These are phyloP conservation scores for Dendrophyllia cribrosa DNA, from an alignment of 64 coral and sea anemone species.

Conservation along the genomic window DNA sequence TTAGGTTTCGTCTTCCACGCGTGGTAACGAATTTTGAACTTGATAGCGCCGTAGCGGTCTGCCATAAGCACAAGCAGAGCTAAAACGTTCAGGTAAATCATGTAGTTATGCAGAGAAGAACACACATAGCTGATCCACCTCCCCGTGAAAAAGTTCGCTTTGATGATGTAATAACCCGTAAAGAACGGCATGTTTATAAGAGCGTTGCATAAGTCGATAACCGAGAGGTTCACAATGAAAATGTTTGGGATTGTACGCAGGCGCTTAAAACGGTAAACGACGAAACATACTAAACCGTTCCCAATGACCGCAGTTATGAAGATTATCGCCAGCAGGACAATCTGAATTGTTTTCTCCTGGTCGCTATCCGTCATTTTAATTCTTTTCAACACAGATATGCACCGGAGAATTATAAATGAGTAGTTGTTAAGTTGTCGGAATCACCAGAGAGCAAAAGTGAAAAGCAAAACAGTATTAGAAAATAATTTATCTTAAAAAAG, in stretches of 20 bases:
- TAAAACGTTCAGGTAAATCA: constrained; percentile 4
- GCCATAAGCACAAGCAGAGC: constrained; percentile 6
- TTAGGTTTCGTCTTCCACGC: constrained; percentile 34
- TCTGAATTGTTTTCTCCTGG: neutral
- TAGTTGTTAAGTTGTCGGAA: too few relatives aligned
- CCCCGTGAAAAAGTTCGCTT: neutral
- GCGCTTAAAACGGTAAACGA: neutral
- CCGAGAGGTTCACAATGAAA: constrained; percentile 43
- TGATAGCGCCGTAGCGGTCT: constrained; percentile 34
- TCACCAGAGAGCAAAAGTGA: too few relatives aligned
- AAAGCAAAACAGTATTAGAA: too few relatives aligned
- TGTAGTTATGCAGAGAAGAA: constrained; percentile 18
- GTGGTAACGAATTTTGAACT: constrained; percentile 5
- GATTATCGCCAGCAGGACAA: constrained; percentile 1
- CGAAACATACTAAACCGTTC: constrained; percentile 16
- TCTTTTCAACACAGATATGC: too few relatives aligned
- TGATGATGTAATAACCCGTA: neutral
- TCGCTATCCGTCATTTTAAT: neutral
- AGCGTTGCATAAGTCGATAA: constrained; percentile 29
- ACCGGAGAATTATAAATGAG: too few relatives aligned
- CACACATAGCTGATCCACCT: neutral
- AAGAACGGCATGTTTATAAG: constrained; percentile 48
- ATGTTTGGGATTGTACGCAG: constrained; percentile 34
- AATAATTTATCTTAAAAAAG: too few relatives aligned
- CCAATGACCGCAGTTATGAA: constrained; percentile 18